phyloP scores from a whole-genome alignment of 2,888 invertebrate species.

The Apodemia mormo region DNA sequence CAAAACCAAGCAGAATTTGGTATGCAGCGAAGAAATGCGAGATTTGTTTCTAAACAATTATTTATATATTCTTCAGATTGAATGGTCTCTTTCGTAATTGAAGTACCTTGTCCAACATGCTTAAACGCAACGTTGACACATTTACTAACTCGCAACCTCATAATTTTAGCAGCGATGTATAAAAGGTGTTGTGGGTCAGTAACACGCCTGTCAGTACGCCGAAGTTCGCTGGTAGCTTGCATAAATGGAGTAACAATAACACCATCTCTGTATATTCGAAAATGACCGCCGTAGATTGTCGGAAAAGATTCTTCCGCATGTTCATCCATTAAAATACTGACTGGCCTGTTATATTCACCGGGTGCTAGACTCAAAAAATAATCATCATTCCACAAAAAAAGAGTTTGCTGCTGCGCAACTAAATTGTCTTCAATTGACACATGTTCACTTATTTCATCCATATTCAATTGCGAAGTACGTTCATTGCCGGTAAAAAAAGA shows the following conservation, averaged over 20 bases:
- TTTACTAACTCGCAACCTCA: constrained; percentile 38
- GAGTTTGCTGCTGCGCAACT: constrained; percentile 35
- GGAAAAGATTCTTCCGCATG: constrained; percentile 37
- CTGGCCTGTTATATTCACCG: constrained; percentile 23
- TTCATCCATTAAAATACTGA: constrained; percentile 31
- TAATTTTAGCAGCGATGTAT: constrained; percentile 46
- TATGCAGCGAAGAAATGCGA: constrained; percentile 50
- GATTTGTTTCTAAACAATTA: constrained; percentile 38
- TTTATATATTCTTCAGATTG: constrained; percentile 40
- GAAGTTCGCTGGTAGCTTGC: constrained; percentile 47
- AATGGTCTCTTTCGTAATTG: constrained; percentile 43
- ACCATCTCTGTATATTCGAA: constrained; percentile 39
- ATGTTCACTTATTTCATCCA: constrained; percentile 41
- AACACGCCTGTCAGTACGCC: constrained; percentile 47
- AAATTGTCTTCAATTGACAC: constrained; percentile 38
- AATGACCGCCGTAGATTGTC: constrained; percentile 47
- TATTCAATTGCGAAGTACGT: constrained; percentile 33
- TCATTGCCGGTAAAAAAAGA: constrained; percentile 35
- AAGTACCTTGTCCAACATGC: constrained; percentile 40
- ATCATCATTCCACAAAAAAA: constrained; percentile 31
- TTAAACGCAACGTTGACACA: constrained; percentile 32
- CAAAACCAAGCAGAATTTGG: constrained; percentile 56
- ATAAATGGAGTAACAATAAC: constrained; percentile 42
- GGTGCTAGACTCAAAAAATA: constrained; percentile 23
- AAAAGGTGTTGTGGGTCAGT: constrained; percentile 45